Evolutionary conservation across 2,888 invertebrate species (phyloP), one percentile per base, ranked within the genome.

Genomic region (Tillus elongatus): DNA sequence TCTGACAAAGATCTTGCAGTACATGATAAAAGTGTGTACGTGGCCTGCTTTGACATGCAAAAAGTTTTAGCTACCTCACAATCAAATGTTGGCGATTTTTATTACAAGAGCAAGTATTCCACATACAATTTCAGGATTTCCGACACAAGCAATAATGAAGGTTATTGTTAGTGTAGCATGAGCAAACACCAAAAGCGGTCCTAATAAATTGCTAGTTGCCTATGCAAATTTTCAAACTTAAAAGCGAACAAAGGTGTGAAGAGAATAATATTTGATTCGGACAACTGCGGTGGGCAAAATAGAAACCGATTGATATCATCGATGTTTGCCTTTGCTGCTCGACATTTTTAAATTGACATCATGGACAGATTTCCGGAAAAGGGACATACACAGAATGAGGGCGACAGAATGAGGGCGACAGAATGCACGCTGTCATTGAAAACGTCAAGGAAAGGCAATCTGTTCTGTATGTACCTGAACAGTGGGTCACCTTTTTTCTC

Each of bases 361-460:
- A 27, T 19, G 9, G 34, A 42, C 30, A 24, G 30, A n/a, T 44
- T 42, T 32, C 26, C 40, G 15, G 43, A 41, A 28, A 32, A 33
- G 19, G 41, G 43, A 3, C 39, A 45, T 33, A 44, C 44, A 14
- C 40, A 45, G 29, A 45, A 42, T 19, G 40, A 44, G 35, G 35
- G 40, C 14, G n/a, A n/a, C n/a, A n/a, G n/a, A n/a, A n/a, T n/a
- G n/a, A n/a, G n/a, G n/a, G n/a, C n/a, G 42, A 44, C 16, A 38
- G 39, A 27, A 41, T 40, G 39, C 44, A 44, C 13, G 40, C 39
- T 14, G 36, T 40, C 11, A 44, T 44, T 24, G 43, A 43, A 36
- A 38, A 34, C 30, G 39, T 39, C 6, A 19, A 19, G 24, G 40
- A 35, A 33, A 41, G 42, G 28, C 30, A 41, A 33, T 35, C 37